Evolutionary conservation across 2,888 invertebrate genomes (phyloP).

Genomic region (Hyles lineata): DNA sequence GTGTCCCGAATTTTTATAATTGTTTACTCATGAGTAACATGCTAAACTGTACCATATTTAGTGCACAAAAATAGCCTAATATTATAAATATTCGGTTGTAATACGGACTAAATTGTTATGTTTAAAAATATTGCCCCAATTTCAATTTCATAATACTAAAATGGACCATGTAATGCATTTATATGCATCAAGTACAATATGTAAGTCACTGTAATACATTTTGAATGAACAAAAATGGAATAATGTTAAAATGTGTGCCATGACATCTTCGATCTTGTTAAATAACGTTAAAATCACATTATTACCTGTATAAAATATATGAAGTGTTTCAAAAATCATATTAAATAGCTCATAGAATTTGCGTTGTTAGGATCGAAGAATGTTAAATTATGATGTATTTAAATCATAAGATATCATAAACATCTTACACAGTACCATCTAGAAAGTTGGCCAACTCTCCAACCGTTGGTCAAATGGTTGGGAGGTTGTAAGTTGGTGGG

Average conservation of each 20-base stretch:
- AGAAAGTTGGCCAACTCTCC: neutral
- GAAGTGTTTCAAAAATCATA: neutral
- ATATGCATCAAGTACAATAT: slow-evolving; percentile 31
- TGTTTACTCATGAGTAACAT: neutral
- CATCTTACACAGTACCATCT: neutral
- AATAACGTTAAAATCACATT: neutral
- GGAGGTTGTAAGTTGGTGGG: neutral
- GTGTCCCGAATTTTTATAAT: neutral
- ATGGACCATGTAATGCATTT: slow-evolving; percentile 36
- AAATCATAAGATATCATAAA: neutral
- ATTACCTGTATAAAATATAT: neutral
- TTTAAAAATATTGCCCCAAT: slow-evolving; percentile 9
- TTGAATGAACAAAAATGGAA: neutral
- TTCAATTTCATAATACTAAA: slow-evolving; percentile 31
- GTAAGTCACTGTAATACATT: neutral
- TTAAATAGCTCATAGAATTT: neutral
- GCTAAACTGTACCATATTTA: neutral
- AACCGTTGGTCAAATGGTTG: neutral
- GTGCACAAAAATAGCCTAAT: neutral
- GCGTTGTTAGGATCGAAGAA: neutral
- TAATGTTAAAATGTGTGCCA: neutral
- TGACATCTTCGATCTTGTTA: neutral
- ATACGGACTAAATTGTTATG: neutral
- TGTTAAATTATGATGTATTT: neutral
- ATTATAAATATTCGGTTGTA: neutral